A percentile compares a stretch with the other conserved stretches of the same genome.
phyloP scores from a whole-genome alignment of 2,888 invertebrate species.

The Cactoblastis cactorum region DNA sequence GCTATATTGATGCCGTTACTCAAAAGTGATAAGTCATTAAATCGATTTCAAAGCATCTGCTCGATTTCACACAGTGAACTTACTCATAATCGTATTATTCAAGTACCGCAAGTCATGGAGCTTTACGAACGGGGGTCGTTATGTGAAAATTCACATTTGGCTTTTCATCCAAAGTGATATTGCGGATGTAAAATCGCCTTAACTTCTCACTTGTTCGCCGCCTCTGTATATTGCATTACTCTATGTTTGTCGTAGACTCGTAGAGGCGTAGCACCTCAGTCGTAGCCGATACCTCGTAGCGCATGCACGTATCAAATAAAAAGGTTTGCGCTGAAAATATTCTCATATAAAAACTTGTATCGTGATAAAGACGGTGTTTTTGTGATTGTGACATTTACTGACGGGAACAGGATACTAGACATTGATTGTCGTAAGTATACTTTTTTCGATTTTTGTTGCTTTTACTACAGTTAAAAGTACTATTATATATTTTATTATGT shows the following conservation, averaged over 20 bases:
- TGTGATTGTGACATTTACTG: constrained; percentile 5
- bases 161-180: constrained; percentile 7
- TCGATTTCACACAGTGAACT: not conserved
- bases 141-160: constrained; percentile 8
- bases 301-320: not conserved
- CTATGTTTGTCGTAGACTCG: constrained; percentile 4
- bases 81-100: constrained; percentile 4
- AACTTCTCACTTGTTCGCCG: constrained; percentile 9
- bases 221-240: constrained; percentile 12
- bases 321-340: not conserved
- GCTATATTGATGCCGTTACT: not conserved
- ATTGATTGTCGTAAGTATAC: constrained; percentile 1
- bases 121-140: not conserved
- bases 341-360: constrained; percentile 12
- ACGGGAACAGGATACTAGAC: not conserved
- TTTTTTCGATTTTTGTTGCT: not conserved
- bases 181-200: constrained; percentile 8
- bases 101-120: constrained; percentile 1
- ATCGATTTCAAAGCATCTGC: constrained; percentile 1
- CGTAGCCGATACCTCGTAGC: not conserved
- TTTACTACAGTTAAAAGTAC: not conserved
- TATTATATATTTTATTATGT: no score
- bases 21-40: not conserved
- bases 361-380: constrained; percentile 1
- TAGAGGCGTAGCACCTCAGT: constrained; percentile 10